Evolutionary conservation across 2,113 vertebrate species (phyloP).

Genomic region (Bothrops jararaca): DNA sequence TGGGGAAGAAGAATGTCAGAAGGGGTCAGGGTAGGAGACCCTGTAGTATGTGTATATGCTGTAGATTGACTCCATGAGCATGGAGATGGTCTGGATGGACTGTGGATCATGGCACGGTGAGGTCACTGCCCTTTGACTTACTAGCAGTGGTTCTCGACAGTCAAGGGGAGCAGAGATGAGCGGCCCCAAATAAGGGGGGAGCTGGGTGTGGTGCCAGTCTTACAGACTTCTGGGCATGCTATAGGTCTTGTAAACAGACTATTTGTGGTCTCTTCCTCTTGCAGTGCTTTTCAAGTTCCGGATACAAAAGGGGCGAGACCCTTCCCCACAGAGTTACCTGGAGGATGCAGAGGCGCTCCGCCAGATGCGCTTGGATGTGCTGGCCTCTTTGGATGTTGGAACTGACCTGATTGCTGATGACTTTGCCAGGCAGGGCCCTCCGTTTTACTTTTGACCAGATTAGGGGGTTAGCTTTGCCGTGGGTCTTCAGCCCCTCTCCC

Average conservation of each 20-base stretch:
- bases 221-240: background rate
- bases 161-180: background rate
- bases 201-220: background rate
- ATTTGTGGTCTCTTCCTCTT: background rate
- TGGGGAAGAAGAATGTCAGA: background rate
- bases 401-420: conserved; percentile 76
- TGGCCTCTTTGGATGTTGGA: conserved; percentile 72
- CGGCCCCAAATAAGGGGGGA: background rate
- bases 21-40: background rate
- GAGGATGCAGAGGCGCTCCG: conserved; percentile 75
- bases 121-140: background rate
- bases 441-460: background rate
- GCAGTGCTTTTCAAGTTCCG: conserved; percentile 89
- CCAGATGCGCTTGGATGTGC: conserved; percentile 78
- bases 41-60: background rate
- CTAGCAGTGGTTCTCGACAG: background rate
- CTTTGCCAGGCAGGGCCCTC: conserved; percentile 77
- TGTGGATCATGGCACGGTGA: background rate
- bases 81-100: background rate
- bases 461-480: background rate
- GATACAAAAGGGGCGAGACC: conserved; percentile 83
- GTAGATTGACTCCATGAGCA: background rate
- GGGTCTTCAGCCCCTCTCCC: background rate
- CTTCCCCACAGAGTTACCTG: conserved; percentile 66
- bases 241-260: background rate